A percentile compares a stretch with the other conserved stretches of the same genome.
Evolutionary conservation across 1,140 invertebrate species (phyloP).

Genomic region (Cyclina sinensis): DNA sequence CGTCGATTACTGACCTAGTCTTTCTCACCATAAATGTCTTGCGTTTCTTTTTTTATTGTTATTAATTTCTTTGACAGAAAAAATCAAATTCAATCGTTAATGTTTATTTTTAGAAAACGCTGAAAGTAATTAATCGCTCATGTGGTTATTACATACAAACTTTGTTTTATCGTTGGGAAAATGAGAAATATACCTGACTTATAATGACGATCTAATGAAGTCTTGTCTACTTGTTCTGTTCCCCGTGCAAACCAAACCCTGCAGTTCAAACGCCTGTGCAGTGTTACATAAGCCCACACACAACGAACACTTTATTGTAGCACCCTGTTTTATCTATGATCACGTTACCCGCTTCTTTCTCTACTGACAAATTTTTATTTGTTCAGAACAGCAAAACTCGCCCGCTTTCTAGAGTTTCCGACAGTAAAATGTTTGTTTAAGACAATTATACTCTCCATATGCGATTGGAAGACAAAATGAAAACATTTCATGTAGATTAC

Average conservation of each 20-base stretch:
- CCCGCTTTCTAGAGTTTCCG: constrained; percentile 39
- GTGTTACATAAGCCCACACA: constrained; percentile 52
- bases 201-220: not conserved
- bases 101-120: no score
- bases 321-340: constrained; percentile 48
- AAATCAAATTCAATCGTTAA: no score
- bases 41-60: no score
- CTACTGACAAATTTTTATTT: constrained; percentile 56
- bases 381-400: constrained; percentile 50
- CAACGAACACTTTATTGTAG: constrained; percentile 8
- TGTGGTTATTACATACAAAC: no score
- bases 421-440: constrained; percentile 61
- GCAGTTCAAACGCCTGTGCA: not conserved
- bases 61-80: no score
- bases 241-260: constrained; percentile 16
- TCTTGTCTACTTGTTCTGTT: not conserved
- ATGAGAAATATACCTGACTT: constrained; percentile 16
- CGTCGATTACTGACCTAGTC: no score
- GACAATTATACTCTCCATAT: constrained; percentile 57
- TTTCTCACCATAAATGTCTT: no score
- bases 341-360: constrained; percentile 36
- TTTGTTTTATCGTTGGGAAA: no score
- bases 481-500: constrained; percentile 57
- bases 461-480: constrained; percentile 49
- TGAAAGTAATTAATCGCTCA: no score